A percentile compares a stretch with the other conserved stretches of the same genome.
These are phyloP conservation scores for Desmodus rotundus DNA, from an alignment of 2,113 vertebrate genomes.

Conservation along the genomic window DNA sequence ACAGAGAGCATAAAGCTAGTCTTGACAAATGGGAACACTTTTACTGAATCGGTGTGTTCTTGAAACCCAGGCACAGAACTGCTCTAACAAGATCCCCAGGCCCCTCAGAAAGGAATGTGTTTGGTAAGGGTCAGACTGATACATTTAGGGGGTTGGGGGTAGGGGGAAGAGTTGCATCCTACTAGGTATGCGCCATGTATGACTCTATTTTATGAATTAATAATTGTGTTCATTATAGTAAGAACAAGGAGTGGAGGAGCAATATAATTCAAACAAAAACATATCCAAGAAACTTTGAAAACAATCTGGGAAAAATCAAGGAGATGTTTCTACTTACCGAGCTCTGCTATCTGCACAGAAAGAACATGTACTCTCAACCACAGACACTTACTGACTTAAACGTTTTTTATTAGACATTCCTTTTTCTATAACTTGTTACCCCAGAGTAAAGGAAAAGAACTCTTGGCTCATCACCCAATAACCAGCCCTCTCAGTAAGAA, in stretches of 20 bases:
- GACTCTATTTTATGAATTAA: not conserved
- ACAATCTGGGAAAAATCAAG: not conserved
- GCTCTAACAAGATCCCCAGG: not conserved
- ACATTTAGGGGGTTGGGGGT: not conserved
- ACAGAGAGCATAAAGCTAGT: not conserved
- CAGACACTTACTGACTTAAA: not conserved
- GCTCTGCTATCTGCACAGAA: not conserved
- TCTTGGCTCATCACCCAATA: not conserved
- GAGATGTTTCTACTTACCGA: not conserved
- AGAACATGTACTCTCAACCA: not conserved
- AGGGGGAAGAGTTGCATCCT: not conserved
- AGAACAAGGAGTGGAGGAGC: not conserved
- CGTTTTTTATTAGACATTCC: not conserved
- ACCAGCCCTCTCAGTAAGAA: not conserved
- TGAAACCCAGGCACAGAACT: not conserved
- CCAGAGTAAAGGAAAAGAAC: not conserved
- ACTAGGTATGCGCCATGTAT: not conserved
- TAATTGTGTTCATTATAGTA: not conserved
- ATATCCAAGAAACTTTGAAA: not conserved
- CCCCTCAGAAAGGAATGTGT: not conserved
- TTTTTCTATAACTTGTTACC: not conserved
- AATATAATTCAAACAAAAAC: not conserved
- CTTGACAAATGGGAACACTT: not conserved
- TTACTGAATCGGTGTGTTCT: not conserved
- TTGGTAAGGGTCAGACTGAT: not conserved